Conservation (phyloP, 2,888 invertebrate species). For the Gasteruption jaculator region DNA sequence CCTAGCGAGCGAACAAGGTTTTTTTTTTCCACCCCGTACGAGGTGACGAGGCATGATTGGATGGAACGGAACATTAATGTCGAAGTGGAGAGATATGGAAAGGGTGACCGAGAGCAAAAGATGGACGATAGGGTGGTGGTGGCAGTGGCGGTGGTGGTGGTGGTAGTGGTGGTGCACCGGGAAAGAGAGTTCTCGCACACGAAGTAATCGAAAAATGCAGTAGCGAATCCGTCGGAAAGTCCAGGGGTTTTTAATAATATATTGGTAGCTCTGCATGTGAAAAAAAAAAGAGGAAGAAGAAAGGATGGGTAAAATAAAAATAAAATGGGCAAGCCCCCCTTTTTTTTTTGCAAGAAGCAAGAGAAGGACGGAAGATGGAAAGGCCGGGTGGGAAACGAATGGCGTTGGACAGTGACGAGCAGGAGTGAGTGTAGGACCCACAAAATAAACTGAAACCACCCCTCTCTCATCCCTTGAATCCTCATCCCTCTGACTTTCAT, state of each 20-base stretch:
- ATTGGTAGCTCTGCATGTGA: constrained; percentile 19
- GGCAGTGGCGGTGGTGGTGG: too few species aligned
- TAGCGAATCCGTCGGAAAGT: constrained; percentile 25
- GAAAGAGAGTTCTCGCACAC: constrained; percentile 15
- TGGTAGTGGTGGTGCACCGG: too few species aligned
- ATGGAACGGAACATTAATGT: too few species aligned
- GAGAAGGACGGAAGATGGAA: constrained; percentile 20
- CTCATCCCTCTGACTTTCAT: constrained; percentile 20
- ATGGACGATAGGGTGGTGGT: too few species aligned
- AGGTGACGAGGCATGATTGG: too few species aligned
- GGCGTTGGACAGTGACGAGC: constrained; percentile 45
- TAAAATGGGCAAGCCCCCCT: too few species aligned
- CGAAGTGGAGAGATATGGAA: constrained; percentile 16
- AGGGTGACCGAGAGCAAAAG: constrained; percentile 20
- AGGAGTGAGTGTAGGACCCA: constrained; percentile 40
- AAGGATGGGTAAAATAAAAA: too few species aligned
- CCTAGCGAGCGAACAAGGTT: too few species aligned
- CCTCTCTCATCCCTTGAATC: constrained; percentile 25
- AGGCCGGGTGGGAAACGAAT: constrained; percentile 21
- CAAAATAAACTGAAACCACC: constrained; percentile 48
- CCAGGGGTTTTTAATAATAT: constrained; percentile 27
- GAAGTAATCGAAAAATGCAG: constrained; percentile 24
- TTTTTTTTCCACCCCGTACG: constrained; percentile 18
- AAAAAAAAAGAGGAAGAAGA: too few species aligned
- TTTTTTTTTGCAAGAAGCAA: too few species aligned